phyloP scores from a whole-genome alignment of 2,113 vertebrate species.

The Mohoua ochrocephala region DNA sequence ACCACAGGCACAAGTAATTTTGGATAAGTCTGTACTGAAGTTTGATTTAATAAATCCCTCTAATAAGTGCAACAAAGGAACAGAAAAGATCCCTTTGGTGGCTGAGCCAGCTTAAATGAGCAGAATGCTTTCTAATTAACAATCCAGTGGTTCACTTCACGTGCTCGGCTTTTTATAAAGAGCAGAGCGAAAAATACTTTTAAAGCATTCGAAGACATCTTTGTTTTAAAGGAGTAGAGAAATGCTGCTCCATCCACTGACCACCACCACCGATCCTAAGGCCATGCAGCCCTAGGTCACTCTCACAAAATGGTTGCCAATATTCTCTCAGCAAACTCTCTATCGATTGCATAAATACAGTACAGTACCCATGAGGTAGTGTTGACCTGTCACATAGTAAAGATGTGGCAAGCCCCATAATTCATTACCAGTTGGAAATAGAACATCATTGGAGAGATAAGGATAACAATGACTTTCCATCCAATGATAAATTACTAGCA shows the following conservation, averaged over 20 bases:
- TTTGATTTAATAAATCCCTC: constrained; percentile 48
- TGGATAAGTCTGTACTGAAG: background rate
- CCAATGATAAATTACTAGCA: constrained; percentile 86
- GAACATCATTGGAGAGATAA: constrained; percentile 87
- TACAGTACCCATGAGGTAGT: constrained; percentile 57
- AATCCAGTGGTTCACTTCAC: background rate
- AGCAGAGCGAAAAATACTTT: background rate
- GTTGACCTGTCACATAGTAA: constrained; percentile 67
- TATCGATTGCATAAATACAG: constrained; percentile 69
- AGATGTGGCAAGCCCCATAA: constrained; percentile 73
- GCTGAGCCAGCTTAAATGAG: constrained; percentile 44
- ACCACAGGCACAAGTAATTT: constrained; percentile 28
- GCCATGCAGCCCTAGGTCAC: background rate
- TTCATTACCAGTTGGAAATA: constrained; percentile 84
- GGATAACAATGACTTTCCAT: constrained; percentile 85
- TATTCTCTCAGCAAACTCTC: constrained; percentile 34
- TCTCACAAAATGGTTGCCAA: constrained; percentile 22
- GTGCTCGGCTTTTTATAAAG: background rate
- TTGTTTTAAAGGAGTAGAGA: background rate
- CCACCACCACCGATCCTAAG: background rate
- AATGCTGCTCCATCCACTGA: background rate
- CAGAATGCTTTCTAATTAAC: constrained; percentile 38
- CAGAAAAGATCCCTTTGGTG: constrained; percentile 23
- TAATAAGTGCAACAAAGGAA: constrained; percentile 36
- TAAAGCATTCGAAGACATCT: background rate